Evolutionary conservation across 2,888 invertebrate genomes (phyloP), one percentile per base, ranked within the genome.

Genomic region (Eupithecia centaureata): DNA sequence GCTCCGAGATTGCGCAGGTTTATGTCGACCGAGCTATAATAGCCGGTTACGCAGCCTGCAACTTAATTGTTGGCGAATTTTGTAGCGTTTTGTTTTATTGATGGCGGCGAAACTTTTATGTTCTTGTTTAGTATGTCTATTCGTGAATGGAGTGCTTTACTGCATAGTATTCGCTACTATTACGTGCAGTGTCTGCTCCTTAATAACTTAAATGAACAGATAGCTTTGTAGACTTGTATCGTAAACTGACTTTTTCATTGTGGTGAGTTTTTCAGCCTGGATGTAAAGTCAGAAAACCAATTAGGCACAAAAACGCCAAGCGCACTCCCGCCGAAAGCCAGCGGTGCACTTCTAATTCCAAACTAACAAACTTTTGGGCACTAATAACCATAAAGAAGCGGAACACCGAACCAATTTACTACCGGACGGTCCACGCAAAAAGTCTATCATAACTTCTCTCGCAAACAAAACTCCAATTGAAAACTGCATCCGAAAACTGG

Each of bases 401-500:
- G 76, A 73, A 74, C 74, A 76, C 62, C 66, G 70, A 73, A 74
- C 73, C 74, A 76, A 74, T 76, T 70, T 70, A 73, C 71, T 70
- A 59, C 59, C 58, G 64, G 58, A 57, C 64, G 70, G 70, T 67
- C 70, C 61, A 67, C 73, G 65, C 74, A 75, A 73, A 75, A 75
- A 73, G 67, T 60, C 61, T 70, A 64, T 70, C 71, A 71, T 75
- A 75, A 75, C 72, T 65, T 73, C 67, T 66, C 56, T 66, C 56
- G 63, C 68, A 65, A 75, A 72, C 73, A 72, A 75, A 72, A 73
- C 67, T 73, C 67, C 80, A 84, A 84, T 83, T 81, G 79, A 82
- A 86, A 87, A 87, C 83, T 89, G 90, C 90, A 89, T 87, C 84
- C 83, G 81, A 80, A 82, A 88, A 87, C 87, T 86, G 87, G 86